Conservation (phyloP, 2,888 invertebrate genomes). For the Drosophila ezoana region DNA sequence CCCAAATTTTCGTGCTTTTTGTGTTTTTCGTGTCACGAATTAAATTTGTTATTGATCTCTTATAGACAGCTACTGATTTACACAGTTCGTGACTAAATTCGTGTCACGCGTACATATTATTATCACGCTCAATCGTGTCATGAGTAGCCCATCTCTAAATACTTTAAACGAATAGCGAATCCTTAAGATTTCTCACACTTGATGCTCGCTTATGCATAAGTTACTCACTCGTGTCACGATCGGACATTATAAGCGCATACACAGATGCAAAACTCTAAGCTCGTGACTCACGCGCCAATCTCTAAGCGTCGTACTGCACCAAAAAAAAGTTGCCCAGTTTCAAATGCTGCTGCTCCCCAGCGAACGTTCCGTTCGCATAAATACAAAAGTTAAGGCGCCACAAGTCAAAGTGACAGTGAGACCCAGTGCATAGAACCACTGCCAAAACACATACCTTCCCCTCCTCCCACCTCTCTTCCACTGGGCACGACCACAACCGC, state of each 20-base stretch:
- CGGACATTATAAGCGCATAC: neutral
- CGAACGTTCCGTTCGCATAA: conserved; percentile 36
- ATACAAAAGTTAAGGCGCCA: conserved; percentile 43
- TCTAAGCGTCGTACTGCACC: conserved; percentile 3
- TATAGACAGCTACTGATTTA: too few relatives aligned
- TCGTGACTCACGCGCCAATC: conserved; percentile 15
- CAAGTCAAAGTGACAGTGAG: conserved; percentile 23
- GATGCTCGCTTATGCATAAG: too few relatives aligned
- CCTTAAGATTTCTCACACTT: neutral
- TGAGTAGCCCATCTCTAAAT: neutral
- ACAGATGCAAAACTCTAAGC: too few relatives aligned
- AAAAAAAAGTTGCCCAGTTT: conserved; percentile 35
- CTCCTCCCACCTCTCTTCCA: too few relatives aligned
- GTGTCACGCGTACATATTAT: neutral
- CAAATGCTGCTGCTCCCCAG: conserved; percentile 18
- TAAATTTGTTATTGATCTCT: too few relatives aligned
- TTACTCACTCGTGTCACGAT: neutral
- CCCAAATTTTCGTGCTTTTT: neutral
- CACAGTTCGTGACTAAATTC: neutral
- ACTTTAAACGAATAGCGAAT: too few relatives aligned
- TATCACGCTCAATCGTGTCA: neutral
- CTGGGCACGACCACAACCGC: conserved; percentile 13
- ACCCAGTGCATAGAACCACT: neutral
- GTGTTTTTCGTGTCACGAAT: neutral
- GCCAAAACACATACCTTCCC: neutral